Conservation (phyloP, 1,140 invertebrate species). For the Zaprionus africanus region DNA sequence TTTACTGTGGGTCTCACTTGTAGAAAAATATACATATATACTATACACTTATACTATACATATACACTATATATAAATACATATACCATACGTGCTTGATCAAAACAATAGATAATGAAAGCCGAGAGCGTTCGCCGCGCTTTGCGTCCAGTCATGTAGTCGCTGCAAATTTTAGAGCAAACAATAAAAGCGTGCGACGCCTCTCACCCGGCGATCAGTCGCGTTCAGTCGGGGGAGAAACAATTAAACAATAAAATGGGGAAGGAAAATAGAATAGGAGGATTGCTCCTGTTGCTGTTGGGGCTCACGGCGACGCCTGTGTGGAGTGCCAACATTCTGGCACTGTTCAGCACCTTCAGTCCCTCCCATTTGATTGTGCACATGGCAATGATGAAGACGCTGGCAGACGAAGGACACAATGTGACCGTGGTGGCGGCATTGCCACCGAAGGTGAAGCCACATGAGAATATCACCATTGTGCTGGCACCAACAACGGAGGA, state of each 20-base stretch:
- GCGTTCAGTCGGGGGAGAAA: background rate
- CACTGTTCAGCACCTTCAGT: constrained; percentile 50
- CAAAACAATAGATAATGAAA: background rate
- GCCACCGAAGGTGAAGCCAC: constrained; percentile 33
- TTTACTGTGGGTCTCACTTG: background rate
- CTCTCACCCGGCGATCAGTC: background rate
- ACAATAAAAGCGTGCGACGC: constrained; percentile 5
- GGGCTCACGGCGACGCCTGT: background rate
- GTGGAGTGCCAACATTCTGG: constrained; percentile 54
- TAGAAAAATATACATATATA: background rate
- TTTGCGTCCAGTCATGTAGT: constrained; percentile 7
- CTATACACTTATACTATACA: too few species aligned
- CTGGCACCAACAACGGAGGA: constrained; percentile 26
- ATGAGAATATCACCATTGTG: constrained; percentile 50
- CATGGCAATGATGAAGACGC: constrained; percentile 44
- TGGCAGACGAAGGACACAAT: constrained; percentile 61
- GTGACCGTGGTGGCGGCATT: constrained; percentile 52
- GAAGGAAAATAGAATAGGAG: background rate
- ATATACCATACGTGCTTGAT: too few species aligned
- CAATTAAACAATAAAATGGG: background rate
- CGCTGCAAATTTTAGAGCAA: background rate
- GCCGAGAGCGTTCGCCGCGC: background rate
- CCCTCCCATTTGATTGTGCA: constrained; percentile 64
- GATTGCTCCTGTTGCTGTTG: background rate
- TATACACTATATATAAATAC: too few species aligned